Percentiles rank a stretch among this genome's conserved stretches.
These are phyloP conservation scores for Aethina tumida DNA, from an alignment of 1,140 invertebrate species.

Conservation along the genomic window DNA sequence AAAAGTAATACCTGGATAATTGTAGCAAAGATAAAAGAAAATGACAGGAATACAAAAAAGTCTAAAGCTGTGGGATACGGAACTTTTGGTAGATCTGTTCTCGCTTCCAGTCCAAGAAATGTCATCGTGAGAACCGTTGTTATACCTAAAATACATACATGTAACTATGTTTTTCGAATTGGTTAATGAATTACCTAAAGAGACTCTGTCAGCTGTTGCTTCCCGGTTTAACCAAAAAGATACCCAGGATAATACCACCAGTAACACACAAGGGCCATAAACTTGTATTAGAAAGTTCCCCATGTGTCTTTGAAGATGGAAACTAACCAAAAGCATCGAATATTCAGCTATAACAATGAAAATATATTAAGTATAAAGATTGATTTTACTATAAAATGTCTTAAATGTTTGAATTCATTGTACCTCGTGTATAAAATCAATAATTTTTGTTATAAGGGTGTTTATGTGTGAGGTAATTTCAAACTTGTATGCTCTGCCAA, in stretches of 20 bases:
- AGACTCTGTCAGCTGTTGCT: conserved; percentile 78
- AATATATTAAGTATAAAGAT: too few species aligned
- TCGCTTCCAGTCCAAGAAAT: conserved; percentile 73
- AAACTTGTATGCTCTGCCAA: too few species aligned
- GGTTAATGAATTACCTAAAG: conserved; percentile 50
- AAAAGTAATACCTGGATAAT: conserved; percentile 54
- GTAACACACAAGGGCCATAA: conserved; percentile 75
- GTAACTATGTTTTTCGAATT: neutral
- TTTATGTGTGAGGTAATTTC: too few species aligned
- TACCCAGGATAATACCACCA: conserved; percentile 83
- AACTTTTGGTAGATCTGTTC: conserved; percentile 78
- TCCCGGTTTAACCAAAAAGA: conserved; percentile 87
- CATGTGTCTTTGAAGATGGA: conserved; percentile 74
- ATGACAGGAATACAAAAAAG: conserved; percentile 79
- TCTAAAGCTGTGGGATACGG: conserved; percentile 80
- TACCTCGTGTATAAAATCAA: too few species aligned
- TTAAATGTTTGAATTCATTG: too few species aligned
- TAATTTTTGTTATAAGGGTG: too few species aligned
- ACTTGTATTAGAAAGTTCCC: conserved; percentile 85
- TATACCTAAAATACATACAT: conserved; percentile 48
- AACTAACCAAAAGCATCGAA: conserved; percentile 71
- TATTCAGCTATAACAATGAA: conserved; percentile 48
- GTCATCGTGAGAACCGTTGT: conserved; percentile 85
- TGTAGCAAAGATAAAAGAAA: conserved; percentile 79
- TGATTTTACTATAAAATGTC: too few species aligned